Evolutionary conservation across 2,113 vertebrate species (phyloP), one percentile per base, ranked within the genome.

Genomic region (Alectura lathami): DNA sequence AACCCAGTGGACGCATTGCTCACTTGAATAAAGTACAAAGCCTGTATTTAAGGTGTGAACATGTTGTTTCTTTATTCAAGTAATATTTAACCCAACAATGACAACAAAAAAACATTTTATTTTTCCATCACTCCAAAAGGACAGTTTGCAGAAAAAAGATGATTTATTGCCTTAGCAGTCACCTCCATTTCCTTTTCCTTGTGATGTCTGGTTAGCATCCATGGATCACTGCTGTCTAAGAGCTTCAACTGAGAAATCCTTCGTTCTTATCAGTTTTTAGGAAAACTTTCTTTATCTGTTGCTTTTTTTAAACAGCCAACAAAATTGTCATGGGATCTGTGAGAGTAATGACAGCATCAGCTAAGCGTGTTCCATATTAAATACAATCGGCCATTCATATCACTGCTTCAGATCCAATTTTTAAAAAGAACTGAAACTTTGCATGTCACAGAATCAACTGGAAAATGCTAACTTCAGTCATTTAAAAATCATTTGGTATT

Each of bases 401-500:
- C 76, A 73, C 34, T 27, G 70, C 40, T 91, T 90, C 79, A 93
- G 74, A 82, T 81, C 43, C 54, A 72, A 23, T 83, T 76, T 90
- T 59, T 64, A 78, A 88, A 92, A 88, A 64, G 7, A 86, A 86
- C 30, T 74, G 54, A 93, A 93, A 51, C 26, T 81, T 91, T 93
- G 6, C 47, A 82, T 75, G 64, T 54, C 34, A 50, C 64, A 27
- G 83, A 95, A 87, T 80, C 72, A 91, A 18, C 6, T 8, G 79
- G 63, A 69, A 95, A 81, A 88, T 64, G 17, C 36, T 56, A 89
- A 96, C 48, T 86, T 92, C 91, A 85, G 51, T 80, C 82, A 83
- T 83, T 90, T 94, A 87, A 88, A 88, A 89, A 88, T 86, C 53
- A 83, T 92, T 95, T 91, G 59, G 36, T 78, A 91, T 96, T 94